phyloP scores from a whole-genome alignment of 2,113 vertebrate species.

The Phyllostomus discolor region DNA sequence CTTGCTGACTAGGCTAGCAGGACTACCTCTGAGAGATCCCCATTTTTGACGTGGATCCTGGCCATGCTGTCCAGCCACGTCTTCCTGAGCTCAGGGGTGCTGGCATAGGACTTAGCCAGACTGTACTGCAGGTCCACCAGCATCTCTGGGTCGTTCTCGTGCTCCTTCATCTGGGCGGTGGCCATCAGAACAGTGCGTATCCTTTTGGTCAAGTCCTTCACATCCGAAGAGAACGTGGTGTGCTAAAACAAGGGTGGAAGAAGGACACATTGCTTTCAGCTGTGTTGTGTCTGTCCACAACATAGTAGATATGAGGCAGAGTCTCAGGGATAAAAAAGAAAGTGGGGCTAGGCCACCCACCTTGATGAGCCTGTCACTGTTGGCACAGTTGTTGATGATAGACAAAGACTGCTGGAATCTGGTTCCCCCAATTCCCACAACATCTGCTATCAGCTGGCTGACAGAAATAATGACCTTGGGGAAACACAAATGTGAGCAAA shows the following conservation, averaged over 20 bases:
- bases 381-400: slow-evolving; percentile 99
- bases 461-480: slow-evolving; percentile 97
- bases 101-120: slow-evolving; percentile 97
- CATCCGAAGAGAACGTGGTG: slow-evolving; percentile 95
- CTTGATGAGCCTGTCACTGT: slow-evolving; percentile 95
- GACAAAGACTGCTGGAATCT: slow-evolving; percentile 98
- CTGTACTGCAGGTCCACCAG: slow-evolving; percentile 99
- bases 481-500: slow-evolving; percentile 35
- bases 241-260: slow-evolving; percentile 79
- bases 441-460: slow-evolving; percentile 97
- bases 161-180: slow-evolving; percentile 99
- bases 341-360: slow-evolving; percentile 71
- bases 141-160: slow-evolving; percentile 98
- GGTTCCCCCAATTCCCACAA: slow-evolving; percentile 97
- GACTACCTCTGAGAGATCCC: slow-evolving; percentile 94
- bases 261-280: background rate
- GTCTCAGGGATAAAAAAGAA: background rate
- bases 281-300: background rate
- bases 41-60: slow-evolving; percentile 97
- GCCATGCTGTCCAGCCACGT: slow-evolving; percentile 99
- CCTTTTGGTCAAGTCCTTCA: slow-evolving; percentile 98
- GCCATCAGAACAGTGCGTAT: slow-evolving; percentile 98
- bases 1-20: accelerated
- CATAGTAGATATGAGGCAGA: accelerated
- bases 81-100: slow-evolving; percentile 96